These are phyloP conservation scores for Chaenodraco wilsoni DNA, from an alignment of 2,797 vertebrate genomes.

Conservation along the genomic window DNA sequence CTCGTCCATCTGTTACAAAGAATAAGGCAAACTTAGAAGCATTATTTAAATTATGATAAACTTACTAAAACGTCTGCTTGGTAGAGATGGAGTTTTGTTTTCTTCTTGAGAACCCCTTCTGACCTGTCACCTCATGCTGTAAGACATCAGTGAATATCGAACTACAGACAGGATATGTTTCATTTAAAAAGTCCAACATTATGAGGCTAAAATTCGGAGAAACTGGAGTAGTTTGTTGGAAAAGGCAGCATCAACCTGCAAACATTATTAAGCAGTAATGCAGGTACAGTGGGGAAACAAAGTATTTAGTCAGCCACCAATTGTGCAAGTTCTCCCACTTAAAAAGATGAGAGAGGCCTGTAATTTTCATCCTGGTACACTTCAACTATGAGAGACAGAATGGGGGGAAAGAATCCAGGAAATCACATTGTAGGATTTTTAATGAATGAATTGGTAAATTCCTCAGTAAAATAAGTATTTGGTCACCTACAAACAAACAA, in stretches of 20 bases:
- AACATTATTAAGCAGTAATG: slow-evolving; percentile 19
- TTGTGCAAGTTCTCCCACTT: too few relatives aligned
- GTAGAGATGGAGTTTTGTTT: slow-evolving; percentile 4
- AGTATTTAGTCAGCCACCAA: too few relatives aligned
- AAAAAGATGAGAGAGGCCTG: too few relatives aligned
- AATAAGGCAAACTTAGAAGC: slow-evolving; percentile 24
- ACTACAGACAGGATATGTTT: slow-evolving; percentile 27
- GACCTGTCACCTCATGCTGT: not conserved
- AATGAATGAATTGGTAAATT: too few relatives aligned
- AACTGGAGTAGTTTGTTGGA: not conserved
- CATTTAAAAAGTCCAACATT: slow-evolving; percentile 18
- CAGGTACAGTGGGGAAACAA: not conserved
- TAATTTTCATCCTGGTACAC: too few relatives aligned
- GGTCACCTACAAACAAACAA: too few relatives aligned
- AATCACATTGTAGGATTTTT: too few relatives aligned
- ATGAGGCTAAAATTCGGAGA: not conserved
- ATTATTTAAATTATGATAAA: slow-evolving; percentile 8
- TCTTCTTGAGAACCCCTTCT: slow-evolving; percentile 6
- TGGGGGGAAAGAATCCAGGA: too few relatives aligned
- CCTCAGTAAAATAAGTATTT: too few relatives aligned
- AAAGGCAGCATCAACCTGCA: slow-evolving; percentile 7
- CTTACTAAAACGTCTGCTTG: not conserved
- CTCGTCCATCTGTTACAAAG: slow-evolving; percentile 5
- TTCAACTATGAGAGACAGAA: too few relatives aligned
- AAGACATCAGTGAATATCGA: not conserved